A percentile compares a stretch with the other conserved stretches of the same genome.
Evolutionary conservation across 1,140 invertebrate species (phyloP).

Genomic region (Glossosoma conforme): DNA sequence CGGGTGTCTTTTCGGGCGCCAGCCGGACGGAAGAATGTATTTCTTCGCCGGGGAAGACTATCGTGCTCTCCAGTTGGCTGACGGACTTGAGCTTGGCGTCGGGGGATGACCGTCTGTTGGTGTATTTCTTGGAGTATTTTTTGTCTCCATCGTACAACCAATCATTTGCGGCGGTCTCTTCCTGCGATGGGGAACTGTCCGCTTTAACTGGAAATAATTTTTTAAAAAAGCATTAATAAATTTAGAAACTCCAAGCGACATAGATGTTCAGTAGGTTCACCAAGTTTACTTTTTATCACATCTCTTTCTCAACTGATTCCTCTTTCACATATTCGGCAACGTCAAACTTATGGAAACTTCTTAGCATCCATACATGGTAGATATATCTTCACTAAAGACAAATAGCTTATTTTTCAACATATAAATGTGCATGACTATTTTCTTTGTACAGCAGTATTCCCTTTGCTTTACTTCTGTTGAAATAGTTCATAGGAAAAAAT

Average conservation of each 20-base stretch:
- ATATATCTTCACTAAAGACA: background rate
- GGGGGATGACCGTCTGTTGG: background rate
- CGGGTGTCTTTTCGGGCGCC: background rate
- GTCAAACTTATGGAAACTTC: too few relatives aligned
- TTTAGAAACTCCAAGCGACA: too few relatives aligned
- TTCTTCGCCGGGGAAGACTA: constrained; percentile 12
- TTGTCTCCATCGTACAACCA: constrained; percentile 14
- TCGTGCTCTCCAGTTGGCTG: constrained; percentile 1
- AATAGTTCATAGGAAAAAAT: too few relatives aligned
- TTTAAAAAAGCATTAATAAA: background rate
- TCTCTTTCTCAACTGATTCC: background rate
- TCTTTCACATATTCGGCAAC: background rate
- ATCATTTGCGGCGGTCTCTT: constrained; percentile 7
- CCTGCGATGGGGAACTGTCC: background rate
- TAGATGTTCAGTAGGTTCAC: background rate
- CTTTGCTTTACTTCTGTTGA: too few relatives aligned
- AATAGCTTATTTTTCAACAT: too few relatives aligned
- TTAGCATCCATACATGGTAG: too few relatives aligned
- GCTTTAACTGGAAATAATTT: constrained; percentile 1
- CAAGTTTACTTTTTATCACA: background rate
- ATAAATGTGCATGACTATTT: too few relatives aligned
- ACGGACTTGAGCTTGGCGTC: constrained; percentile 5
- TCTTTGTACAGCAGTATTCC: too few relatives aligned
- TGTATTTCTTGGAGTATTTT: constrained; percentile 6
- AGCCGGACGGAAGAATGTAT: background rate